A percentile compares a stretch with the other conserved stretches of the same genome.
Conservation (phyloP, 2,797 vertebrate species). For the Sebastes itinus region DNA sequence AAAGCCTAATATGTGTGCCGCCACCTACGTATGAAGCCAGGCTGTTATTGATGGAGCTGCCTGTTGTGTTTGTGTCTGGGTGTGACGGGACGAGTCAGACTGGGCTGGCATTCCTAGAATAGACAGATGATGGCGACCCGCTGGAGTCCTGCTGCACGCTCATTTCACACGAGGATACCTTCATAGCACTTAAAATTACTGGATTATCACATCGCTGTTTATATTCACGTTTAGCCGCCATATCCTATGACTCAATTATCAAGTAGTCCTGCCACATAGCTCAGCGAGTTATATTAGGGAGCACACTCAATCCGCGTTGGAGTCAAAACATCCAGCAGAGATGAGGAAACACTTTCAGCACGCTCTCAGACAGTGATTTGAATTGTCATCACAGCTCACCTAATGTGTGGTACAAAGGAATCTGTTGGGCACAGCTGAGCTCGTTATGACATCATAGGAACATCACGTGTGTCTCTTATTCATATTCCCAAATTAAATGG, state of each 20-base stretch:
- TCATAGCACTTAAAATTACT: conserved; percentile 80
- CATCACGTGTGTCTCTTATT: conserved; percentile 14
- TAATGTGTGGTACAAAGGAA: conserved; percentile 55
- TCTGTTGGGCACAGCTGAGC: conserved; percentile 62
- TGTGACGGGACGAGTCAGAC: conserved; percentile 26
- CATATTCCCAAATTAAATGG: conserved; percentile 35
- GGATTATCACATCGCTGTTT: conserved; percentile 82
- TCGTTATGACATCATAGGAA: conserved; percentile 50
- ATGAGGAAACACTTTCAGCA: conserved; percentile 60
- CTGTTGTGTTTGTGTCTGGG: conserved; percentile 52
- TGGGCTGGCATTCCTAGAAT: conserved; percentile 64
- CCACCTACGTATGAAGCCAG: neutral
- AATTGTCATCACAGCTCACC: conserved; percentile 50
- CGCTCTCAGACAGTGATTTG: conserved; percentile 51
- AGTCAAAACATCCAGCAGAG: conserved; percentile 72
- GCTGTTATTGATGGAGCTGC: conserved; percentile 29
- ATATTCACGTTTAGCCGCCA: conserved; percentile 77
- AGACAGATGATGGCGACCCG: conserved; percentile 55
- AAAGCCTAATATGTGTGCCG: conserved; percentile 3
- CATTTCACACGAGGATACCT: conserved; percentile 72
- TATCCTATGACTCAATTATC: conserved; percentile 83
- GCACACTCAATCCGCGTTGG: conserved; percentile 57
- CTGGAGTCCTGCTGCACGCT: conserved; percentile 52
- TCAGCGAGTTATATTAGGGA: conserved; percentile 73
- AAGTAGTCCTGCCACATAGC: conserved; percentile 69